These are phyloP conservation scores for Pangasianodon gigas DNA, from an alignment of 2,113 vertebrate genomes.

Conservation along the genomic window DNA sequence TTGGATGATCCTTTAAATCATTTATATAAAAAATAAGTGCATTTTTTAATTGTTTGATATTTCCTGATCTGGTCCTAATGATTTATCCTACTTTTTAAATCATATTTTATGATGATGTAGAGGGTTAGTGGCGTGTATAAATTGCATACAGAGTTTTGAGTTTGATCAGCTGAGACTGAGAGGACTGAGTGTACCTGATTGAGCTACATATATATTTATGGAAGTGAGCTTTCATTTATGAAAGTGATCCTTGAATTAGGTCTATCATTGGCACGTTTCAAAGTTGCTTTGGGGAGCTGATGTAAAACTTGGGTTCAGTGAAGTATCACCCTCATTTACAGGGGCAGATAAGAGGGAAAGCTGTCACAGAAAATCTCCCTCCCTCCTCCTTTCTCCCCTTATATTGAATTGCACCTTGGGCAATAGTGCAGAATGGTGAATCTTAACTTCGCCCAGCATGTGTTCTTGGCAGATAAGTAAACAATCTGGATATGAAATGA, in stretches of 20 bases:
- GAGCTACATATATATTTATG: constrained; percentile 18
- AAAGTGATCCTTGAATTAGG: constrained; percentile 64
- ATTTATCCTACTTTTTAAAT: background rate
- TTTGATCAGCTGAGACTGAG: constrained; percentile 36
- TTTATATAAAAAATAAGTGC: background rate
- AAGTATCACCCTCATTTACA: constrained; percentile 96
- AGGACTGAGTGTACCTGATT: constrained; percentile 5
- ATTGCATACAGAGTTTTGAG: constrained; percentile 36
- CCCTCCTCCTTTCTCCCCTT: constrained; percentile 68
- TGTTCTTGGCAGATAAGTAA: constrained; percentile 99
- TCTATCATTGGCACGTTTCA: constrained; percentile 81
- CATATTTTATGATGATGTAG: background rate
- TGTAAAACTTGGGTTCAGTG: constrained; percentile 89
- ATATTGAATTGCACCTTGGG: constrained; percentile 95
- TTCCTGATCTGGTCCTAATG: background rate
- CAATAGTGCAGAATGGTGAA: constrained; percentile 94
- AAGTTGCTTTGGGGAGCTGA: constrained; percentile 84
- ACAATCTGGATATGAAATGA: constrained; percentile 99
- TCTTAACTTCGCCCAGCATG: constrained; percentile 96
- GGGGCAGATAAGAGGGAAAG: constrained; percentile 88
- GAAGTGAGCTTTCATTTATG: constrained; percentile 43
- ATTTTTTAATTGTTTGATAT: background rate
- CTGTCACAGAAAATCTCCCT: constrained; percentile 81
- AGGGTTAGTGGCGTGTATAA: background rate
- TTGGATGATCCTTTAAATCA: constrained; percentile 3